phyloP scores from a whole-genome alignment of 2,113 vertebrate genomes.

The Sander lucioperca region DNA sequence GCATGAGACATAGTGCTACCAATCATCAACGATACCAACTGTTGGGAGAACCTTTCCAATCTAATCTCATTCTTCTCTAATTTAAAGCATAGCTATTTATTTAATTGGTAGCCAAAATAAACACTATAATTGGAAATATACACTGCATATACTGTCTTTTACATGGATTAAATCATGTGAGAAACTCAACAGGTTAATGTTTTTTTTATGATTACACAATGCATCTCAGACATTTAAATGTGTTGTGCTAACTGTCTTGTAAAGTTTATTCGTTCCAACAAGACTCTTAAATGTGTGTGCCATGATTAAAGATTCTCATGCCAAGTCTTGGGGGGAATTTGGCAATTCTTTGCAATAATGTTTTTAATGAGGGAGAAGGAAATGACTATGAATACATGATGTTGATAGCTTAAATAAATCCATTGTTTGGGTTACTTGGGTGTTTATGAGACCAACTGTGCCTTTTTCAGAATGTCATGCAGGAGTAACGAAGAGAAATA shows the following conservation, averaged over 20 bases:
- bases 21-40: background rate
- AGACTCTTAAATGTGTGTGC: slow-evolving; percentile 16
- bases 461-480: slow-evolving; percentile 16
- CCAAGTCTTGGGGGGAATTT: slow-evolving; percentile 22
- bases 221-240: background rate
- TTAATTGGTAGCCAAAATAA: background rate
- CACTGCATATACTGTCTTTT: background rate
- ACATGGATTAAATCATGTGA: slow-evolving; percentile 1
- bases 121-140: background rate
- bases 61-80: background rate
- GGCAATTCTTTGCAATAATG: slow-evolving; percentile 14
- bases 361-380: slow-evolving; percentile 32
- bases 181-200: background rate
- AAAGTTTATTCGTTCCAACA: slow-evolving; percentile 14
- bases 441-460: slow-evolving; percentile 33
- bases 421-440: slow-evolving; percentile 18
- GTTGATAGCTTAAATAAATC: slow-evolving; percentile 28
- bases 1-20: background rate
- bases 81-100: slow-evolving; percentile 2
- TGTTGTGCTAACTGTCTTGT: background rate
- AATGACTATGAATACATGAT: slow-evolving; percentile 20
- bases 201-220: background rate
- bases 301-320: background rate
- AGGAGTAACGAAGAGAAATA: slow-evolving; percentile 16
- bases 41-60: background rate